A percentile compares a stretch with the other conserved stretches of the same genome.
These are phyloP conservation scores for Plutomurus gul DNA, from an alignment of 1,140 invertebrate species.

Conservation along the genomic window DNA sequence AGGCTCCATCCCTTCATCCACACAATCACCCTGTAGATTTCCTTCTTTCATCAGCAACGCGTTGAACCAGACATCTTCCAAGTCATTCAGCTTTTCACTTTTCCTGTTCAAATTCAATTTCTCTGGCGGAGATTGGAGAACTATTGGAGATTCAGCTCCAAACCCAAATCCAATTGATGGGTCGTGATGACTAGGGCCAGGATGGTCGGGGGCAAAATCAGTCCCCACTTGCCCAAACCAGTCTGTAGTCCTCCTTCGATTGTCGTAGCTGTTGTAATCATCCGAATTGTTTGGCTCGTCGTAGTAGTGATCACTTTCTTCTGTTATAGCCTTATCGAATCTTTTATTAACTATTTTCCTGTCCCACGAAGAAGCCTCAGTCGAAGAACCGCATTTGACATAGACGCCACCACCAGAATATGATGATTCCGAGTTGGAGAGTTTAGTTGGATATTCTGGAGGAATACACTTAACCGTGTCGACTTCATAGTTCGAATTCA, in stretches of 20 bases:
- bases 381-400: background rate
- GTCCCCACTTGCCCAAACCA: too few species aligned
- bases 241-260: background rate
- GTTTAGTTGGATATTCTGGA: background rate
- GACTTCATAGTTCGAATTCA: too few species aligned
- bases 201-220: too few species aligned
- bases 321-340: too few species aligned
- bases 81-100: background rate
- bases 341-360: too few species aligned
- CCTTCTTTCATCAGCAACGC: background rate
- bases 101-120: background rate
- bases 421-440: background rate
- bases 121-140: background rate
- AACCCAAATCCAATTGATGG: background rate
- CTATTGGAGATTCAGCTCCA: background rate
- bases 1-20: background rate
- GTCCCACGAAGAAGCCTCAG: background rate
- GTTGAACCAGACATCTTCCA: constrained; percentile 8
- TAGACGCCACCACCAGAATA: background rate
- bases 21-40: background rate
- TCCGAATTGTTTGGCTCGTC: background rate
- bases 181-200: too few species aligned
- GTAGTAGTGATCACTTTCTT: background rate
- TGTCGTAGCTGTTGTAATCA: background rate
- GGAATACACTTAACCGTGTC: background rate